A percentile compares a stretch with the other conserved stretches of the same genome.
Conservation (phyloP, 2,797 vertebrate genomes). For the Bryconaethiops microstoma region DNA sequence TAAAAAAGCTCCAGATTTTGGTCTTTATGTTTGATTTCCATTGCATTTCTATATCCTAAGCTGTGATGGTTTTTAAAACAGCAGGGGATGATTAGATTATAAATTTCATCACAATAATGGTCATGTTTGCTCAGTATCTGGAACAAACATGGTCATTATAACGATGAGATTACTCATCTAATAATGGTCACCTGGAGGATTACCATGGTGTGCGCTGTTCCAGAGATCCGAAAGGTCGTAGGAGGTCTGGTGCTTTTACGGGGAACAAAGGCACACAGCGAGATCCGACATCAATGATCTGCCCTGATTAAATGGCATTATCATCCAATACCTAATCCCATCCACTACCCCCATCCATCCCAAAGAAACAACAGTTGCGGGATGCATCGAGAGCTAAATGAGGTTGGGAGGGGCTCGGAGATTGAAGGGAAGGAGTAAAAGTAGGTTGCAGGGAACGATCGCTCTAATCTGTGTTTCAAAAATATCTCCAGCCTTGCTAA, state of each 20-base stretch:
- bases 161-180: constrained; percentile 45
- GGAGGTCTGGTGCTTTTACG: background rate
- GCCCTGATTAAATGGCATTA: constrained; percentile 19
- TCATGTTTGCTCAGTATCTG: constrained; percentile 2
- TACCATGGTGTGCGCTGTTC: constrained; percentile 20
- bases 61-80: constrained; percentile 29
- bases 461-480: background rate
- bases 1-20: background rate
- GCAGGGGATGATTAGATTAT: constrained; percentile 73
- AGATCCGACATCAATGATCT: constrained; percentile 16
- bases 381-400: background rate
- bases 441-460: background rate
- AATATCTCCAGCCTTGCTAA: background rate
- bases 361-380: background rate
- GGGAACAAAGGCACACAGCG: background rate
- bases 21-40: background rate
- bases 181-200: constrained; percentile 44
- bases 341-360: background rate
- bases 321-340: constrained; percentile 1
- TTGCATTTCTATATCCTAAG: background rate
- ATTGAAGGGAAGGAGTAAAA: background rate
- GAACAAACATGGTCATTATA: constrained; percentile 30
- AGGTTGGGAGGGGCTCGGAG: background rate
- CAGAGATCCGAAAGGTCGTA: constrained; percentile 18
- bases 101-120: constrained; percentile 80